A percentile compares a stretch with the other conserved stretches of the same genome.
phyloP scores from a whole-genome alignment of 2,113 vertebrate species.

The Dendrocopos noguchii region DNA sequence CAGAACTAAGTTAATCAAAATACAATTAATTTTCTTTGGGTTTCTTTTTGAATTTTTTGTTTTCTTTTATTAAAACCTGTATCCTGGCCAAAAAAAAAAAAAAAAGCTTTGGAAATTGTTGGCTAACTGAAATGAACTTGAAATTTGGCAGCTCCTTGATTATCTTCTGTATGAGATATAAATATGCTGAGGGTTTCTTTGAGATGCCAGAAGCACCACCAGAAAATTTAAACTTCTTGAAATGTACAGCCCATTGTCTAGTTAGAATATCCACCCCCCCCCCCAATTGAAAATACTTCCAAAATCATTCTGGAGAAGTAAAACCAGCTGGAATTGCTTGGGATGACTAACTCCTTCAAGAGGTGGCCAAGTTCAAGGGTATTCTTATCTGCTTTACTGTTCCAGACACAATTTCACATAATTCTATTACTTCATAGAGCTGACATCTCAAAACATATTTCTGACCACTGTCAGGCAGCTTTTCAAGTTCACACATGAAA shows the following conservation, averaged over 20 bases:
- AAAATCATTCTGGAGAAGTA: slow-evolving; percentile 7
- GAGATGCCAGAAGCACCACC: background rate
- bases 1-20: slow-evolving; percentile 18
- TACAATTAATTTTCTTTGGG: background rate
- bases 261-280: background rate
- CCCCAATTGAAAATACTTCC: background rate
- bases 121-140: background rate
- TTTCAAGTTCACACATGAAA: slow-evolving; percentile 41
- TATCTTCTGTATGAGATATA: background rate
- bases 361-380: slow-evolving; percentile 30
- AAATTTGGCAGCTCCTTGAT: background rate
- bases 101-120: slow-evolving; percentile 11
- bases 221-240: slow-evolving; percentile 3
- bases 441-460: slow-evolving; percentile 7
- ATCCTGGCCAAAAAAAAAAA: background rate
- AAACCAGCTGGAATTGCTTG: slow-evolving; percentile 7
- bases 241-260: background rate
- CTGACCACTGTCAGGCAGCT: slow-evolving; percentile 30
- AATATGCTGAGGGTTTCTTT: background rate
- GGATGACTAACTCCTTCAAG: background rate
- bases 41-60: background rate
- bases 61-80: background rate
- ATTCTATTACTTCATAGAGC: slow-evolving; percentile 7
- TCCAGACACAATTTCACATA: background rate
- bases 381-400: slow-evolving; percentile 41